Base-by-base conservation (phyloP, 2,797 vertebrate genomes). In the Ficedula albicollis region DNA sequence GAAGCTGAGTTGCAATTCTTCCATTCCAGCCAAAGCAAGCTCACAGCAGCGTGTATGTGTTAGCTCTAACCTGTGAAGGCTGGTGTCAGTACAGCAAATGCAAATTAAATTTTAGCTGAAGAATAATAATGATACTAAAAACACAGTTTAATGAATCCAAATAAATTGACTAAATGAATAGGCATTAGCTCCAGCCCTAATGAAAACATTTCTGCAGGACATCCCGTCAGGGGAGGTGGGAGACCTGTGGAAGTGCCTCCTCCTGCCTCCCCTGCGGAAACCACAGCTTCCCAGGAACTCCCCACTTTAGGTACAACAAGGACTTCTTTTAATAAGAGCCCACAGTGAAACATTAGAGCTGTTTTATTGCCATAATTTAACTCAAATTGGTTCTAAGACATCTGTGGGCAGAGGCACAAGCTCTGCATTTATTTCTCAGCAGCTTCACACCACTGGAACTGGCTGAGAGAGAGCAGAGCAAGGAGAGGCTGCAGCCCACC, bases 391-490 rank as follows among this genome's bases (percentile, higher is more conserved):
- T 34, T 89, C 16, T 25, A 74, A 74, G 49, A 63, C 75, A 18
- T 26, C 63, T 81, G 78, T 17, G 68, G 90, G 59, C 7, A 94
- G 49, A 72, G 21, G 44, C 14, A 22, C 8, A 74, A 83, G 72
- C 39, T 25, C 52, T 16, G 41, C 36, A 22, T 60, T 89, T 64
- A 54, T 26, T 72, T 55, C 49, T 26, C 93, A 73, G 76, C 4
- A 8, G 62, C 51, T 23, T 51, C 29, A 29, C 55, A 56, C 5
- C 13, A 2, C 44, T 1, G 5, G 22, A 68, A 70, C 46, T 1
- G 5, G 25, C 44, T 38, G 1, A 3, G 70, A 56, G 0, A 2
- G 66, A 29, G 15, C 2, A 3, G 3, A 8, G 39, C 26, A 16
- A 1, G 32, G 59, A 1, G 2, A 58, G 76, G 78, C 70, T 27